Conservation (phyloP, 2,113 vertebrate species). For the Gallinago paraguaiae region DNA sequence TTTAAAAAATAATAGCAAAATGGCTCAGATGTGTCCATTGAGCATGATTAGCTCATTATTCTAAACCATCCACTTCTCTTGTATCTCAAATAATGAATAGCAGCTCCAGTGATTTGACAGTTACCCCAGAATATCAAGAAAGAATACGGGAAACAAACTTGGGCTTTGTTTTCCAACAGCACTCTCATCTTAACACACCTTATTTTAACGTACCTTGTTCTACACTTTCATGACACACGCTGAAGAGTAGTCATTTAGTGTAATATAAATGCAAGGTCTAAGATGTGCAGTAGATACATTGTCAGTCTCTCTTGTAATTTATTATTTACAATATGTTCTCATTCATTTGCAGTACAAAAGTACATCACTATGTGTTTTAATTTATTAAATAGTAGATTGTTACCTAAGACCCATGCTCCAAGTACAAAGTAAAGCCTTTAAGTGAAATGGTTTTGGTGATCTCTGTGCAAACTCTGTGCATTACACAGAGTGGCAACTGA, state of each 20-base stretch:
- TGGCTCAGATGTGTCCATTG: not conserved
- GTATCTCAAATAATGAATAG: not conserved
- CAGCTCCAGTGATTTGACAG: not conserved
- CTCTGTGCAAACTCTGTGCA: not conserved
- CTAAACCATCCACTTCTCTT: not conserved
- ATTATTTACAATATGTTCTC: constrained; percentile 50
- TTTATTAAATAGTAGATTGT: constrained; percentile 24
- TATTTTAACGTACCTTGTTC: not conserved
- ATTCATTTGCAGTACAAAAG: constrained; percentile 23
- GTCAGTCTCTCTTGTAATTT: constrained; percentile 40
- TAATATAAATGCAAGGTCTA: constrained; percentile 11
- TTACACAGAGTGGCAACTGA: not conserved
- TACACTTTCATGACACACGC: not conserved
- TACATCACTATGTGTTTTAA: not conserved
- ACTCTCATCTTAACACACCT: not conserved
- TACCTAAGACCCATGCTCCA: not conserved
- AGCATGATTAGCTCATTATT: not conserved
- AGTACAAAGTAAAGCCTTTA: constrained; percentile 44
- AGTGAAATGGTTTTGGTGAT: not conserved
- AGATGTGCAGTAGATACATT: not conserved
- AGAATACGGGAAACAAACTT: not conserved
- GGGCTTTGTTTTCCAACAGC: not conserved
- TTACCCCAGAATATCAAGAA: not conserved
- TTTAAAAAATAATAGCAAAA: not conserved
- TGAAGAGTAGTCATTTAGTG: not conserved